Evolutionary conservation across 1,140 invertebrate genomes (phyloP).

Genomic region (Pseudachorutes palmiensis): DNA sequence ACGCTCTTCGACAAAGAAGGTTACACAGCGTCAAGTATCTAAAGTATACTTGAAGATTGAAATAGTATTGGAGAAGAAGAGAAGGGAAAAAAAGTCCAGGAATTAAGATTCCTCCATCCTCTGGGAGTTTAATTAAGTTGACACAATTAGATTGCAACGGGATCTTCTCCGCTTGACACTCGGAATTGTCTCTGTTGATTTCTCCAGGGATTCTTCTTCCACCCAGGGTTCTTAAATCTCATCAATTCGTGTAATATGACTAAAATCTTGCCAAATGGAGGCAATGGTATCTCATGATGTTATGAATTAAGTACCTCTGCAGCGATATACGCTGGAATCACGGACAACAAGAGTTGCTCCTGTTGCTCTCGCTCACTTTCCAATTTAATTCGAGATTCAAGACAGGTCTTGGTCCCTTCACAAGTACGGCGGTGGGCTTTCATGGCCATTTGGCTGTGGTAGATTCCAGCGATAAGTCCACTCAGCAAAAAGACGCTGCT

Average conservation of each 20-base stretch:
- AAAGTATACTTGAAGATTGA: too few relatives aligned
- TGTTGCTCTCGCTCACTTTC: constrained; percentile 87
- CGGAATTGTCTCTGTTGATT: neutral
- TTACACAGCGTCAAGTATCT: too few relatives aligned
- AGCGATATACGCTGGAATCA: constrained; percentile 86
- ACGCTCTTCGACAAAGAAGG: too few relatives aligned
- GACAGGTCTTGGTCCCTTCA: constrained; percentile 75
- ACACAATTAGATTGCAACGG: neutral
- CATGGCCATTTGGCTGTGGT: constrained; percentile 77
- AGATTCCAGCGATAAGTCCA: constrained; percentile 68
- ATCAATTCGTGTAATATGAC: too few relatives aligned
- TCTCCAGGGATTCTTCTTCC: neutral
- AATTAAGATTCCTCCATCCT: too few relatives aligned
- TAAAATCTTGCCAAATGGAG: too few relatives aligned
- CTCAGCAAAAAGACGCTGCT: constrained; percentile 66
- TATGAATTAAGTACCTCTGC: constrained; percentile 58
- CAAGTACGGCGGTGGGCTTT: constrained; percentile 75
- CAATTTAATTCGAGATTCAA: constrained; percentile 82
- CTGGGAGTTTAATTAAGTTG: neutral
- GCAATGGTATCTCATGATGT: neutral
- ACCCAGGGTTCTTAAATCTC: too few relatives aligned
- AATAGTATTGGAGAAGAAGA: neutral
- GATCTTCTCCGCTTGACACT: neutral
- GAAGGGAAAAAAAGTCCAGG: neutral
- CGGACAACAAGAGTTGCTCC: constrained; percentile 80